Evolutionary conservation across 2,797 vertebrate species (phyloP), one percentile per base, ranked within the genome.

Genomic region (Spondyliosoma cantharus): DNA sequence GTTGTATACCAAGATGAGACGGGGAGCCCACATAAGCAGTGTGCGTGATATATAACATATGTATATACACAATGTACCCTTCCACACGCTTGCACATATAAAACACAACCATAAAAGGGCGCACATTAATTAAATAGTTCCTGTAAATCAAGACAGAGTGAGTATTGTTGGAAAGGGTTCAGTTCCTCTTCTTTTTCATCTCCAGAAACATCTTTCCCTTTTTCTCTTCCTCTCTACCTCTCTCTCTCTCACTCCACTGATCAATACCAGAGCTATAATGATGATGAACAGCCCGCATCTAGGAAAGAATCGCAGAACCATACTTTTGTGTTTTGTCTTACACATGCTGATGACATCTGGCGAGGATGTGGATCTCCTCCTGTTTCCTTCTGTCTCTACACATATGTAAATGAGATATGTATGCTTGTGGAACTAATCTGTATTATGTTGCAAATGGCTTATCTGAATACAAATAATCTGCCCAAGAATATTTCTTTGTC

Each of bases 401-500:
- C 77, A 61, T 74, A 84, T 90, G 84, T 88, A 85, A 83, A 90
- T 90, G 57, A 87, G 76, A 86, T 79, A 48, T 86, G 73, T 83
- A 76, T 61, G 73, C 75, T 76, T 42, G 78, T 82, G 84, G 85
- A 91, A 88, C 77, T 85, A 80, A 90, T 93, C 74, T 88, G 58
- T 88, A 88, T 91, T 78, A 65, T 87, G 85, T 89, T 92, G 78
- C 81, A 81, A 82, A 74, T 85, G 83, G 81, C 71, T 88, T 75
- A 80, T 90, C 74, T 82, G 71, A 90, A 93, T 81, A 86, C 65
- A 76, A 76, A 83, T 79, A 79, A 57, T 77, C 76, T 49, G 32
- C 69, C 62, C 53, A 22, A 68, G 84, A 78, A 73, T 60, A 48
- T 37, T 37, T 37, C 32, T 37, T 37, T 37, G 63, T 74, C n/a